phyloP scores from a whole-genome alignment of 2,888 invertebrate genomes.

The Lasius fuliginosus region DNA sequence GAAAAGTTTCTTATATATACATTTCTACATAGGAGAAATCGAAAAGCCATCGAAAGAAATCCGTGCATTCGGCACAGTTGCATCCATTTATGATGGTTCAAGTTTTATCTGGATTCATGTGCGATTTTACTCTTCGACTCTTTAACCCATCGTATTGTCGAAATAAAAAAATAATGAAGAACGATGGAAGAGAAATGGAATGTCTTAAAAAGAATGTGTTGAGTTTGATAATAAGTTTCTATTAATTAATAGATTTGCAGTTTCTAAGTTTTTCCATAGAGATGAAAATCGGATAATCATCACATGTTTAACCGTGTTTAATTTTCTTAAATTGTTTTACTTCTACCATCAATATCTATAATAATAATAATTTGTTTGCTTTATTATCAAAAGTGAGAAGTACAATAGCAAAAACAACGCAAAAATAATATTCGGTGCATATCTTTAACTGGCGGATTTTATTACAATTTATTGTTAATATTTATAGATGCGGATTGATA shows the following conservation, averaged over 20 bases:
- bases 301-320: background rate
- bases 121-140: conserved; percentile 6
- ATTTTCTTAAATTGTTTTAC: background rate
- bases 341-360: background rate
- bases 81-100: conserved; percentile 32
- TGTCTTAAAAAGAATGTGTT: background rate
- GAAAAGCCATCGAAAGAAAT: conserved; percentile 35
- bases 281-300: background rate
- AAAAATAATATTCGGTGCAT: background rate
- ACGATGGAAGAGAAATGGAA: background rate
- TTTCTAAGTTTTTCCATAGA: background rate
- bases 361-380: background rate
- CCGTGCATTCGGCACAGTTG: background rate
- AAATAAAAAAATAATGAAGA: conserved; percentile 19
- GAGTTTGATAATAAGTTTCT: background rate
- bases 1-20: conserved; percentile 46
- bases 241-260: background rate
- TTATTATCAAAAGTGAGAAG: background rate
- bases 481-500: conserved; percentile 12
- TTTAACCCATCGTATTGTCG: background rate
- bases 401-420: background rate
- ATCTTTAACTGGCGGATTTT: conserved; percentile 16
- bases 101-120: conserved; percentile 35
- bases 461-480: conserved; percentile 31
- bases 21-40: conserved; percentile 12